Conservation (phyloP, 2,113 vertebrate genomes). For the Callipepla californica region DNA sequence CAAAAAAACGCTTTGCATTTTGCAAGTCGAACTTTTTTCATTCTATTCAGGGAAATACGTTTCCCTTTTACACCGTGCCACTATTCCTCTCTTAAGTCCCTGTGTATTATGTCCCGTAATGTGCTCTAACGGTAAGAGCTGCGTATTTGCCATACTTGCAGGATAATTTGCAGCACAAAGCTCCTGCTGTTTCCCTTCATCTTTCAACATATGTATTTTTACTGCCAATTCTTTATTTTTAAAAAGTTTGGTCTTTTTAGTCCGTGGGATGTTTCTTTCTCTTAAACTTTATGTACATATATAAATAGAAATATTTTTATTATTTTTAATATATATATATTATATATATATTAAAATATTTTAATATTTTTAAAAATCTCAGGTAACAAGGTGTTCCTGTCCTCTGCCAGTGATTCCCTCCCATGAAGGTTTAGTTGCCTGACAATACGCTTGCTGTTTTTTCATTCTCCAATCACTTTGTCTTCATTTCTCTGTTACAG, state of each 20-base stretch:
- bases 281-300: not conserved
- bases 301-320: not conserved
- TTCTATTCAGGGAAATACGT: not conserved
- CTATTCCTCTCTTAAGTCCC: not conserved
- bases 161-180: not conserved
- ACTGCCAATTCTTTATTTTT: not conserved
- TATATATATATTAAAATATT: too few relatives aligned
- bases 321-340: too few relatives aligned
- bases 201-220: not conserved
- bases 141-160: not conserved
- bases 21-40: not conserved
- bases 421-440: not conserved
- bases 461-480: accelerated
- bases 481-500: not conserved
- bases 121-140: not conserved
- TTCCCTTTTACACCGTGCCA: not conserved
- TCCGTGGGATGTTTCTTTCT: not conserved
- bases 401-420: not conserved
- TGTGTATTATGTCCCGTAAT: not conserved
- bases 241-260: not conserved
- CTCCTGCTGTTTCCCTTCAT: not conserved
- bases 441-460: not conserved
- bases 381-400: not conserved
- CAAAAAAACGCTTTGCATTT: not conserved
- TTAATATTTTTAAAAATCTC: not conserved